Percentiles rank a stretch among this genome's conserved stretches.
Conservation (phyloP, 2,797 vertebrate genomes). For the Halcyon badia region DNA sequence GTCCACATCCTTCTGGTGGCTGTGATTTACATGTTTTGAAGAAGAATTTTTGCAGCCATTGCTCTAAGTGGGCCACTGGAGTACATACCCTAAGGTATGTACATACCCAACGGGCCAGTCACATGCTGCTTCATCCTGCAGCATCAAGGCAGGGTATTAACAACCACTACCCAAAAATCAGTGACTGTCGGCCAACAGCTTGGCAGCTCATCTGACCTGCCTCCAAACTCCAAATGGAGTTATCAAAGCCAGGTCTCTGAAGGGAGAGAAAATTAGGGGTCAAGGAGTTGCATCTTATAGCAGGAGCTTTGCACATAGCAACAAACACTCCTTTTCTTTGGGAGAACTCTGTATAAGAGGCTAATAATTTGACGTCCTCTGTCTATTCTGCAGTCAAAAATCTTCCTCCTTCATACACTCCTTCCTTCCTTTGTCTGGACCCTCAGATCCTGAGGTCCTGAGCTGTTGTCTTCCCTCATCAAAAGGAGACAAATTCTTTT, state of each 20-base stretch:
- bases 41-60: neutral
- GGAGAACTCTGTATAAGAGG: neutral
- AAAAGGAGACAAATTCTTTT: neutral
- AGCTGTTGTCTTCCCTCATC: neutral
- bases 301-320: neutral
- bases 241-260: neutral
- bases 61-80: neutral
- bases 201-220: neutral
- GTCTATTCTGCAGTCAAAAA: neutral
- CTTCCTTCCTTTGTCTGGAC: neutral
- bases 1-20: neutral
- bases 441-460: neutral
- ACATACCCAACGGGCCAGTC: neutral
- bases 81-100: neutral
- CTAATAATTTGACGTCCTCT: neutral
- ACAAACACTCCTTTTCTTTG: neutral
- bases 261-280: neutral
- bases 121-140: neutral
- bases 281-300: neutral
- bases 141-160: neutral
- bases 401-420: neutral
- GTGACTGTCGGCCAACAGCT: neutral
- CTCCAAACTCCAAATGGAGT: neutral
- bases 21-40: neutral
- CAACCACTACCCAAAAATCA: neutral